These are phyloP conservation scores for Archaeoteleia sp. DNA, from an alignment of 2,888 invertebrate genomes.

Conservation along the genomic window DNA sequence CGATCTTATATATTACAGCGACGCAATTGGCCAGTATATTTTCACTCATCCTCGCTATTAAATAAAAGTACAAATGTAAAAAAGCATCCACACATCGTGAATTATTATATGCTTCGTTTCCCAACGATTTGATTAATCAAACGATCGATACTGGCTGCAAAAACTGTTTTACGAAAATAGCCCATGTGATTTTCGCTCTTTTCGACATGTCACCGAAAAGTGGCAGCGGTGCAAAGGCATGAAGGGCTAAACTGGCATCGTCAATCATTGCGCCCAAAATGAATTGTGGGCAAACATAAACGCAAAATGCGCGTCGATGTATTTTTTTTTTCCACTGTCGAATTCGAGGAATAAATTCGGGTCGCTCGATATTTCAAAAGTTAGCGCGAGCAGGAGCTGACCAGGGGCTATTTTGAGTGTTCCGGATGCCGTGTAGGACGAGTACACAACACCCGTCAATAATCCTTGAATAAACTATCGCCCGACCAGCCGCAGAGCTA, in stretches of 20 bases:
- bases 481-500: slow-evolving; percentile 67
- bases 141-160: no score
- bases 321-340: slow-evolving; percentile 21
- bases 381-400: slow-evolving; percentile 61
- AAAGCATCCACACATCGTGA: no score
- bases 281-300: slow-evolving; percentile 26
- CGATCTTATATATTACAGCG: background rate
- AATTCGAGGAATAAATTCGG: slow-evolving; percentile 31
- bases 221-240: slow-evolving; percentile 33
- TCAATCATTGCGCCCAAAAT: slow-evolving; percentile 47
- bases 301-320: background rate
- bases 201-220: no score
- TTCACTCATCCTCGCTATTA: no score
- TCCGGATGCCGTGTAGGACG: slow-evolving; percentile 63
- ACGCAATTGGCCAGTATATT: background rate
- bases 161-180: no score
- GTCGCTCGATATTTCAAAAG: slow-evolving; percentile 51
- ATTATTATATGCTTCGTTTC: no score
- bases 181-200: no score
- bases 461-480: slow-evolving; percentile 75
- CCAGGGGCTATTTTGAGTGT: slow-evolving; percentile 72
- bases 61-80: no score
- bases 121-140: no score
- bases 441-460: slow-evolving; percentile 72
- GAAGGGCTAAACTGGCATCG: slow-evolving; percentile 43